These are phyloP conservation scores for Scaptomyza graminum DNA, from an alignment of 1,140 invertebrate genomes.

Conservation along the genomic window DNA sequence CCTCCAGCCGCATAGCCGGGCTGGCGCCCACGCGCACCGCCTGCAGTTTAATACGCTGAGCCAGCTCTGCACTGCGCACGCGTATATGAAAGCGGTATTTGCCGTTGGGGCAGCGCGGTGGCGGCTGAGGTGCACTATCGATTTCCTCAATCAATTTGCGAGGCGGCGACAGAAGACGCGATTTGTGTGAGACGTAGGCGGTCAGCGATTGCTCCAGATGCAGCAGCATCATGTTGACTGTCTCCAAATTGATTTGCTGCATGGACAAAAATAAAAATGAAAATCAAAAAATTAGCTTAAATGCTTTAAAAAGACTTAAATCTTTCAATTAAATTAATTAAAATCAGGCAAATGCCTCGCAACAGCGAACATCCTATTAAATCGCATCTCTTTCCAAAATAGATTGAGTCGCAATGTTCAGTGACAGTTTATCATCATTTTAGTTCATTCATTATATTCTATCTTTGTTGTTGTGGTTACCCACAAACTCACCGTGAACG, in stretches of 20 bases:
- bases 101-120: constrained; percentile 88
- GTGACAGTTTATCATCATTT: constrained; percentile 81
- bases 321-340: neutral
- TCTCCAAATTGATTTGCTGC: constrained; percentile 88
- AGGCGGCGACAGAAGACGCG: constrained; percentile 89
- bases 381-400: constrained; percentile 77
- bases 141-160: constrained; percentile 91
- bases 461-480: neutral
- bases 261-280: constrained; percentile 66
- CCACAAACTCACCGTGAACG: constrained; percentile 88
- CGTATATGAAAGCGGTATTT: constrained; percentile 82
- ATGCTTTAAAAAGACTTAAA: no score
- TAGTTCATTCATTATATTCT: neutral
- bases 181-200: constrained; percentile 93
- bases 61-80: constrained; percentile 67
- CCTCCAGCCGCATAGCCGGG: constrained; percentile 80
- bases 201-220: constrained; percentile 89
- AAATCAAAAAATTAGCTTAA: constrained; percentile 3
- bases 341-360: constrained; percentile 82
- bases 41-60: constrained; percentile 70
- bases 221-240: constrained; percentile 89
- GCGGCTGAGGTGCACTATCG: constrained; percentile 86
- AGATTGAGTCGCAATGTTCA: constrained; percentile 77
- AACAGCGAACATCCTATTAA: constrained; percentile 71
- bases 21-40: constrained; percentile 78